phyloP scores from a whole-genome alignment of 1,140 invertebrate species.

The Drosophila neocordata region DNA sequence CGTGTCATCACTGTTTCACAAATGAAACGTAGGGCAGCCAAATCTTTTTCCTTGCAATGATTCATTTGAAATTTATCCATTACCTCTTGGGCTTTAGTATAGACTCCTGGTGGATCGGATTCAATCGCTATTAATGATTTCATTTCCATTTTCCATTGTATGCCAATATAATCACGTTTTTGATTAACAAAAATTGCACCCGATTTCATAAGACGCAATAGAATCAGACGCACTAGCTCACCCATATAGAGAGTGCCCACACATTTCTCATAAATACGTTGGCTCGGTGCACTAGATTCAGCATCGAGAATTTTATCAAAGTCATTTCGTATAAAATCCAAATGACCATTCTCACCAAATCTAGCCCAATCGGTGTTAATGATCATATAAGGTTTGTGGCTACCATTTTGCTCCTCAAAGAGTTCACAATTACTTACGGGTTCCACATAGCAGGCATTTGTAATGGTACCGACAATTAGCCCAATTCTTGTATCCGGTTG shows the following conservation, averaged over 20 bases:
- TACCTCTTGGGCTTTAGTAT: slow-evolving; percentile 92
- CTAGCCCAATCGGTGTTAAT: slow-evolving; percentile 99
- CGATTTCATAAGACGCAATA: slow-evolving; percentile 45
- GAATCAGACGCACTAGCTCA: slow-evolving; percentile 87
- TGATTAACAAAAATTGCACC: slow-evolving; percentile 43
- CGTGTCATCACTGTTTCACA: slow-evolving; percentile 94
- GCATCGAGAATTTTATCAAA: slow-evolving; percentile 93
- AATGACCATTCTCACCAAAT: slow-evolving; percentile 93
- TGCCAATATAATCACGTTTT: slow-evolving; percentile 45
- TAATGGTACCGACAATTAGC: slow-evolving; percentile 91
- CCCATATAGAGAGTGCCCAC: slow-evolving; percentile 96
- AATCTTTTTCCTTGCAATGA: slow-evolving; percentile 92
- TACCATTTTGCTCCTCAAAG: slow-evolving; percentile 83
- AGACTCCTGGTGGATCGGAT: slow-evolving; percentile 89
- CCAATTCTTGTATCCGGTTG: slow-evolving; percentile 75
- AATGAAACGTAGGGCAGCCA: slow-evolving; percentile 93
- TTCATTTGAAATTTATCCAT: slow-evolving; percentile 92
- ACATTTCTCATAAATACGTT: slow-evolving; percentile 95
- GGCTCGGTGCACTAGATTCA: slow-evolving; percentile 89
- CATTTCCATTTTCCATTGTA: slow-evolving; percentile 88
- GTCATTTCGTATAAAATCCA: slow-evolving; percentile 94
- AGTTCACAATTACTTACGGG: slow-evolving; percentile 83
- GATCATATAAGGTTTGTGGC: slow-evolving; percentile 86
- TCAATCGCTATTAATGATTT: slow-evolving; percentile 99
- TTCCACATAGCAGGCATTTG: slow-evolving; percentile 98